These are phyloP conservation scores for Hydrozoanthus tunicans DNA, from an alignment of 64 coral and sea anemone species.

Conservation along the genomic window DNA sequence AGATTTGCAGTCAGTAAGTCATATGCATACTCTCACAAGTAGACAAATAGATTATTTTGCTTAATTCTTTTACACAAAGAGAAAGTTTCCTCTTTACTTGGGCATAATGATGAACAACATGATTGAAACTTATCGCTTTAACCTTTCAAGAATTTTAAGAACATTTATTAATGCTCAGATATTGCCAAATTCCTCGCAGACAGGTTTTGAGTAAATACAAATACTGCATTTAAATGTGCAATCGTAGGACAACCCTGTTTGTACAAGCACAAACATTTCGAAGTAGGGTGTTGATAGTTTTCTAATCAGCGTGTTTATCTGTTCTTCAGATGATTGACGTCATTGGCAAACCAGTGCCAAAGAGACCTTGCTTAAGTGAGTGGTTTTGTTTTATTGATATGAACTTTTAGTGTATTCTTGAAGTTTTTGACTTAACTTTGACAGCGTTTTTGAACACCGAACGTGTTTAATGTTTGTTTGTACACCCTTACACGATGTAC, in stretches of 20 bases:
- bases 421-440: too few relatives aligned
- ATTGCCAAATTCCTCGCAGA: too few relatives aligned
- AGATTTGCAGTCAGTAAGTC: slow-evolving; percentile 86
- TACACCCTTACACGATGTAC: too few relatives aligned
- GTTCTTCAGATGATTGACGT: slow-evolving; percentile 88
- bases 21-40: background rate
- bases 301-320: background rate
- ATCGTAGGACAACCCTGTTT: background rate
- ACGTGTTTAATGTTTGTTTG: background rate
- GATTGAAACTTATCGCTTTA: too few relatives aligned
- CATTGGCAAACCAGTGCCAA: slow-evolving; percentile 89
- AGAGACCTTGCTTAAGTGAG: slow-evolving; percentile 89
- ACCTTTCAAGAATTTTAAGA: too few relatives aligned
- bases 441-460: background rate
- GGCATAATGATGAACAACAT: too few relatives aligned
- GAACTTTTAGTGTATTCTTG: background rate
- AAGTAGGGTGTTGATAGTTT: background rate
- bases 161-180: too few relatives aligned
- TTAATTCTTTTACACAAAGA: background rate
- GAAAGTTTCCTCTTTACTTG: background rate
- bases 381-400: background rate
- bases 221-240: background rate
- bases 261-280: background rate
- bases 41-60: too few relatives aligned
- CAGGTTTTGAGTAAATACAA: background rate